Evolutionary conservation across 1,140 invertebrate genomes (phyloP).

Genomic region (Eriocheir sinensis): DNA sequence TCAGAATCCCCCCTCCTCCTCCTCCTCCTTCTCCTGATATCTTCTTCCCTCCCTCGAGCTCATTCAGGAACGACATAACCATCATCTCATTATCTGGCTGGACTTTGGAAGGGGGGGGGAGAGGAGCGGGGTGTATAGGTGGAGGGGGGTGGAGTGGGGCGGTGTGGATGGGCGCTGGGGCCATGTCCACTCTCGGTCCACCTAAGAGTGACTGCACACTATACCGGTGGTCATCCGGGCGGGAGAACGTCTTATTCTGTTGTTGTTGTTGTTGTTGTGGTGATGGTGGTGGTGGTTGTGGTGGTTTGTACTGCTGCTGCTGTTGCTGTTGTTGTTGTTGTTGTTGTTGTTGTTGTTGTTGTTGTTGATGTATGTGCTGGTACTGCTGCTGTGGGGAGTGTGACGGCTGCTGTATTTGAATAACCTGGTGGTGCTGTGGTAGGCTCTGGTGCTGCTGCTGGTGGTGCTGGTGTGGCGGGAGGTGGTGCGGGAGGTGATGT

Average conservation of each 20-base stretch:
- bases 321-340: background rate
- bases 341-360: background rate
- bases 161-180: background rate
- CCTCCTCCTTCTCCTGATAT: background rate
- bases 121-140: background rate
- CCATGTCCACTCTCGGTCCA: background rate
- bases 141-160: background rate
- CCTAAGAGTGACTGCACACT: background rate
- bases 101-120: background rate
- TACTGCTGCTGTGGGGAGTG: background rate
- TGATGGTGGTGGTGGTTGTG: no score
- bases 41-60: background rate
- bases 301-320: background rate
- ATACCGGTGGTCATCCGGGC: background rate
- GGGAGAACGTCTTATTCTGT: background rate
- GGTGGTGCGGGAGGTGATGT: background rate
- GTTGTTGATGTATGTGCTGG: background rate
- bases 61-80: background rate
- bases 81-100: slow-evolving; percentile 4
- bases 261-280: no score
- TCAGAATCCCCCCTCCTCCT: no score
- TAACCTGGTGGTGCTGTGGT: background rate
- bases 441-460: background rate
- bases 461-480: background rate
- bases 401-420: background rate